Conservation (phyloP, 2,113 vertebrate species). For the Labeo rohita region DNA sequence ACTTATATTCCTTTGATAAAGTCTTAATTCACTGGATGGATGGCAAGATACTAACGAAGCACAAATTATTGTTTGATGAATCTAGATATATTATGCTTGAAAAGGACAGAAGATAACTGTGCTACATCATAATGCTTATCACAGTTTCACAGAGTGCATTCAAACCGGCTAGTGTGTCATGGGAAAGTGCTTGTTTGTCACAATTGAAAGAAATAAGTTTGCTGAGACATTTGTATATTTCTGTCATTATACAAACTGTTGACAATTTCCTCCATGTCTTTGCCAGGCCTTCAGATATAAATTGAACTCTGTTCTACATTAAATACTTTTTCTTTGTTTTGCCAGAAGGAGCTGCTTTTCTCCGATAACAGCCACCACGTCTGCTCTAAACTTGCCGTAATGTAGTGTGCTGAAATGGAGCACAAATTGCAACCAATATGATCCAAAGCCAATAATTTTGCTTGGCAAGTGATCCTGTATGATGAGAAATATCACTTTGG, state of each 20-base stretch:
- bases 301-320: background rate
- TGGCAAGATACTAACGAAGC: background rate
- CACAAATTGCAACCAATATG: constrained; percentile 31
- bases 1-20: no score
- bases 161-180: constrained; percentile 10
- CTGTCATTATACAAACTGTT: constrained; percentile 5
- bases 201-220: background rate
- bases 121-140: constrained; percentile 36
- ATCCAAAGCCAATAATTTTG: constrained; percentile 42
- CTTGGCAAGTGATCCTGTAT: constrained; percentile 9
- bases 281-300: background rate
- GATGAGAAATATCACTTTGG: constrained; percentile 12
- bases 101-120: background rate
- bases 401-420: constrained; percentile 42
- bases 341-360: background rate
- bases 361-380: background rate
- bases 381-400: constrained; percentile 15
- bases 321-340: background rate
- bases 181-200: constrained; percentile 4
- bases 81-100: background rate
- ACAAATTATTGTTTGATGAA: constrained; percentile 28
- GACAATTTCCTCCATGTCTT: background rate
- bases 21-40: background rate
- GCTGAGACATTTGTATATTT: background rate
- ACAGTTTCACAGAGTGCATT: constrained; percentile 23